phyloP scores from a whole-genome alignment of 2,113 vertebrate species.

The Verasper variegatus region DNA sequence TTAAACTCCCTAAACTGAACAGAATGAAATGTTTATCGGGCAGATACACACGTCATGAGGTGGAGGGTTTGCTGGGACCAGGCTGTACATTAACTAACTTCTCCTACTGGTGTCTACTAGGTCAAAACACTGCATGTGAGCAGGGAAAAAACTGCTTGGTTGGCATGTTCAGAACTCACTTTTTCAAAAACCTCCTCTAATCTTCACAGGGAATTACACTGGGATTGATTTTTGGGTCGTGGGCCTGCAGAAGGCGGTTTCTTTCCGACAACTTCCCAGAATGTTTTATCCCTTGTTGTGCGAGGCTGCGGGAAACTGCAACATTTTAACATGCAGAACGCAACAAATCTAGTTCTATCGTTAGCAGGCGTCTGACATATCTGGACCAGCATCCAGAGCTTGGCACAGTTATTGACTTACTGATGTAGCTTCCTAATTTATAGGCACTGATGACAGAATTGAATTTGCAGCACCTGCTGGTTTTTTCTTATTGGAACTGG shows the following conservation, averaged over 20 bases:
- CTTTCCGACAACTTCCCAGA: neutral
- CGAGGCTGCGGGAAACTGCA: neutral
- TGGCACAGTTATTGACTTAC: slow-evolving; percentile 3
- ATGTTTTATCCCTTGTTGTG: slow-evolving; percentile 6
- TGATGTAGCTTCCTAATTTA: slow-evolving; percentile 1
- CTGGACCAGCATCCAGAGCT: slow-evolving; percentile 2
- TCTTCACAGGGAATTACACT: slow-evolving; percentile 34
- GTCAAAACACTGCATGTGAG: slow-evolving; percentile 39
- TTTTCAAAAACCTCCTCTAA: slow-evolving; percentile 16
- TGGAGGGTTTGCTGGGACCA: slow-evolving; percentile 13
- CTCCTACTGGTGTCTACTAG: slow-evolving; percentile 37
- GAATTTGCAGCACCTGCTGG: neutral
- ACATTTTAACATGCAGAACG: neutral
- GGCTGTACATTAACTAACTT: slow-evolving; percentile 44
- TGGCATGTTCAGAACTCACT: slow-evolving; percentile 62
- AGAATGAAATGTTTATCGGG: neutral
- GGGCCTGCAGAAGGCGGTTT: slow-evolving; percentile 24
- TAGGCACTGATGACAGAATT: neutral
- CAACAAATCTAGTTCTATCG: neutral
- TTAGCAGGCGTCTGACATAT: slow-evolving; percentile 4
- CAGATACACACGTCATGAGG: neutral
- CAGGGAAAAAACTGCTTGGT: slow-evolving; percentile 51
- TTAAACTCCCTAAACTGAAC: neutral
- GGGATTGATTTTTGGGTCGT: slow-evolving; percentile 8
- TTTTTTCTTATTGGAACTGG: neutral